Conservation (phyloP, 2,888 invertebrate species). For the Gasteruption jaculator region DNA sequence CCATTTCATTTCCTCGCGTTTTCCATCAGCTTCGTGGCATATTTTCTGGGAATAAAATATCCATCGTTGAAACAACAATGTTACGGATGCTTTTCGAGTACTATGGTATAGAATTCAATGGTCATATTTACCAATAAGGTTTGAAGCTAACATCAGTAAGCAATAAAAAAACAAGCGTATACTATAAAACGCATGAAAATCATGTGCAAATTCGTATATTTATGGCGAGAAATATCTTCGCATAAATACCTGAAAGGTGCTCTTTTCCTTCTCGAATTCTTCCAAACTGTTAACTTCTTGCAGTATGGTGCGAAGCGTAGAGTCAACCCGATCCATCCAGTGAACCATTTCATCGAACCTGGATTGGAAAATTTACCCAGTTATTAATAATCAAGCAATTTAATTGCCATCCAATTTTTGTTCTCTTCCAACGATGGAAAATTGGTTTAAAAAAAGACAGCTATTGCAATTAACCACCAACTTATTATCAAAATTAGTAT, state of each 20-base stretch:
- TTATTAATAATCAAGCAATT: neutral
- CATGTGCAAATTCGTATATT: neutral
- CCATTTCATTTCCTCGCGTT: slow-evolving; percentile 94
- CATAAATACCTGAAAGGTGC: slow-evolving; percentile 74
- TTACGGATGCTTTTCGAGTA: neutral
- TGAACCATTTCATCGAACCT: slow-evolving; percentile 74
- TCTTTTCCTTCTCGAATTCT: slow-evolving; percentile 86
- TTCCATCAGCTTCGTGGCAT: slow-evolving; percentile 84
- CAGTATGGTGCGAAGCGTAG: slow-evolving; percentile 76
- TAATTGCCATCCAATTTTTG: too few relatives aligned
- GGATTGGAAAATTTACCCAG: slow-evolving; percentile 12
- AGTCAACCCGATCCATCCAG: slow-evolving; percentile 91
- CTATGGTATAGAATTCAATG: neutral
- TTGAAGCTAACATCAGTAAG: slow-evolving; percentile 38
- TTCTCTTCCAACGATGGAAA: slow-evolving; percentile 2
- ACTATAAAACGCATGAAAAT: slow-evolving; percentile 1
- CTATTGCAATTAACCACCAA: too few relatives aligned
- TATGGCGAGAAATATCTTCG: slow-evolving; percentile 1
- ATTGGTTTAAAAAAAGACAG: too few relatives aligned
- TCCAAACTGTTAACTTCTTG: slow-evolving; percentile 81
- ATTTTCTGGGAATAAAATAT: slow-evolving; percentile 62
- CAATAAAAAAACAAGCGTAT: slow-evolving; percentile 19
- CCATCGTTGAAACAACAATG: neutral
- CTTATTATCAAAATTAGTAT: too few relatives aligned
- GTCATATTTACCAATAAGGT: slow-evolving; percentile 41